Conservation (phyloP, 2,888 invertebrate species). For the Lucinisca nassula region DNA sequence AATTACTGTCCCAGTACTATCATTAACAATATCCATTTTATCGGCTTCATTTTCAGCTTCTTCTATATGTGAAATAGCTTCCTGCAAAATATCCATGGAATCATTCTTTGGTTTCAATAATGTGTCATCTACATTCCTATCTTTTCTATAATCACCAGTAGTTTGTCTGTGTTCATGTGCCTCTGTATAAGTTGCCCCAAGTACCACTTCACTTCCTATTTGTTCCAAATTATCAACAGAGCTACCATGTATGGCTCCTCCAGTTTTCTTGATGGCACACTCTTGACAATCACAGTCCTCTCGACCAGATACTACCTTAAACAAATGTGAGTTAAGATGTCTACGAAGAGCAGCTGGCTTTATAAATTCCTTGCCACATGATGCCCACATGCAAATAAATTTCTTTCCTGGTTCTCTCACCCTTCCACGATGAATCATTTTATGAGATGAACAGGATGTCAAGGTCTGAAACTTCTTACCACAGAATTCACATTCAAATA, state of each 20-base stretch:
- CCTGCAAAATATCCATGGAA: slow-evolving; percentile 62
- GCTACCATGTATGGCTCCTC: not conserved
- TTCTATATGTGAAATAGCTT: slow-evolving; percentile 66
- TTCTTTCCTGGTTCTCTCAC: slow-evolving; percentile 48
- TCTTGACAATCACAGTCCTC: slow-evolving; percentile 62
- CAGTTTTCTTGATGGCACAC: slow-evolving; percentile 21
- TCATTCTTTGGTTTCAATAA: slow-evolving; percentile 33
- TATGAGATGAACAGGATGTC: slow-evolving; percentile 63
- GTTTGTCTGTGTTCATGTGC: not conserved
- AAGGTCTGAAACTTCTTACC: slow-evolving; percentile 58
- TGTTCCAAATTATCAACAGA: not conserved
- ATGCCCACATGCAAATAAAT: slow-evolving; percentile 53
- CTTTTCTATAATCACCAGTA: not conserved
- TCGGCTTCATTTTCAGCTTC: slow-evolving; percentile 25
- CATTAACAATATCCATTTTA: not conserved
- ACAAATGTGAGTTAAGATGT: slow-evolving; percentile 65
- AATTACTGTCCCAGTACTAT: not conserved
- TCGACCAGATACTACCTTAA: slow-evolving; percentile 57
- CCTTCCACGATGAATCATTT: slow-evolving; percentile 61
- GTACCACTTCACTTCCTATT: slow-evolving; percentile 3
- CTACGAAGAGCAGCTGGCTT: slow-evolving; percentile 54
- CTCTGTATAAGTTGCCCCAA: not conserved
- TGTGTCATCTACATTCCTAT: not conserved
- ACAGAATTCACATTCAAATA: slow-evolving; percentile 61
- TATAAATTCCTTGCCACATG: slow-evolving; percentile 51